These are phyloP conservation scores for Linepithema humile DNA, from an alignment of 1,140 invertebrate genomes.

Conservation along the genomic window DNA sequence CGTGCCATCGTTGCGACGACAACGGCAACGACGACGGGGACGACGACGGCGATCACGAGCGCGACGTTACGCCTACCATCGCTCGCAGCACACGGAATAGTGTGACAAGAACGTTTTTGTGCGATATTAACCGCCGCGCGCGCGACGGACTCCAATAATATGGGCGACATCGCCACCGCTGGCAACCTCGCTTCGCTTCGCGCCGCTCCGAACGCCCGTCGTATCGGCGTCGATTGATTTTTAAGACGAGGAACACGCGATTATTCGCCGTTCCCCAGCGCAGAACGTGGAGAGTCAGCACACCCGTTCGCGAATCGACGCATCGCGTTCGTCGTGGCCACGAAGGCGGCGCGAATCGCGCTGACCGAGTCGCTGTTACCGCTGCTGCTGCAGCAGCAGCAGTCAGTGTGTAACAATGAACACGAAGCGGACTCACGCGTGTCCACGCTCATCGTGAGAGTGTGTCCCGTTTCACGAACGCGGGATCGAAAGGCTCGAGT, in stretches of 20 bases:
- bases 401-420: neutral
- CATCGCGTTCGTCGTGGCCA: conserved; percentile 5
- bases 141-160: conserved; percentile 42
- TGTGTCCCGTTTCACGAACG: neutral
- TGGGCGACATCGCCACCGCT: conserved; percentile 38
- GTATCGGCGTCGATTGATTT: conserved; percentile 38
- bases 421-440: neutral
- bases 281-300: neutral
- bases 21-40: neutral
- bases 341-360: conserved; percentile 17
- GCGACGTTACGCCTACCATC: conserved; percentile 3
- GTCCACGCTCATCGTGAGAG: too few species aligned
- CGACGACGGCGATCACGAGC: neutral
- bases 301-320: conserved; percentile 1
- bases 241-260: conserved; percentile 26
- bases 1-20: conserved; percentile 41
- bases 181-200: neutral
- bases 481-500: neutral
- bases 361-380: neutral
- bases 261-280: neutral
- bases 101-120: conserved; percentile 17
- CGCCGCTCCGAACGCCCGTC: conserved; percentile 19
- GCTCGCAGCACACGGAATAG: neutral
- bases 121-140: conserved; percentile 41
- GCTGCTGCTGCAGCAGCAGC: neutral